Conservation (phyloP, 2,888 invertebrate genomes). For the Piscicola geometra region DNA sequence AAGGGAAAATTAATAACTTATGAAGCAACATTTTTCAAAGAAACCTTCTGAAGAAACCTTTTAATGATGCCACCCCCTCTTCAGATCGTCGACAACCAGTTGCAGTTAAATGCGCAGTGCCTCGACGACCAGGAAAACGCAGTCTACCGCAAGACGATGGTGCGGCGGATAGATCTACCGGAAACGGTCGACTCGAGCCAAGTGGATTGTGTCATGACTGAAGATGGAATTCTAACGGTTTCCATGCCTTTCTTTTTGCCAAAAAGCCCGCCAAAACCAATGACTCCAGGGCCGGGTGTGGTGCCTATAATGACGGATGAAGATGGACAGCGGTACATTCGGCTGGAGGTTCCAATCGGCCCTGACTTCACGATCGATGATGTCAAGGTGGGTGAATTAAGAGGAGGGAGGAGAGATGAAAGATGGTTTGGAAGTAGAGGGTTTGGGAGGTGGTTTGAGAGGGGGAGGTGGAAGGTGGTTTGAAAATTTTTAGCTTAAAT, state of each 20-base stretch:
- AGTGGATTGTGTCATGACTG: constrained; percentile 38
- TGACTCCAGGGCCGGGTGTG: constrained; percentile 38
- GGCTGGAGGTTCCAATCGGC: constrained; percentile 39
- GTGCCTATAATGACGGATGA: constrained; percentile 42
- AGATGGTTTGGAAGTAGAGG: too few relatives aligned
- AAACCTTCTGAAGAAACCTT: too few relatives aligned
- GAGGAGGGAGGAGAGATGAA: too few relatives aligned
- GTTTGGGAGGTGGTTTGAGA: too few relatives aligned
- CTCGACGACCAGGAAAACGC: constrained; percentile 41
- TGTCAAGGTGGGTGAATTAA: constrained; percentile 29
- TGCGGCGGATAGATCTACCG: constrained; percentile 42
- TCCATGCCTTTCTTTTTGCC: constrained; percentile 43
- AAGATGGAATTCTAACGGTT: constrained; percentile 39
- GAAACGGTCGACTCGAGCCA: constrained; percentile 39
- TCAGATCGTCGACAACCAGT: constrained; percentile 32
- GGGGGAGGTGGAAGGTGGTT: too few relatives aligned
- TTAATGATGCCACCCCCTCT: too few relatives aligned
- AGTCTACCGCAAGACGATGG: constrained; percentile 40
- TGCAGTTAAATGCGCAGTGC: constrained; percentile 34
- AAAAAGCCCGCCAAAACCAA: constrained; percentile 23
- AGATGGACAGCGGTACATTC: constrained; percentile 39
- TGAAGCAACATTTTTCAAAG: too few relatives aligned
- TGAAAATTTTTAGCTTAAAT: too few relatives aligned
- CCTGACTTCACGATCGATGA: constrained; percentile 42
- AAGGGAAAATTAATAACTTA: too few relatives aligned